Evolutionary conservation across 2,888 invertebrate species (phyloP).

Genomic region (Limnephilus auricula): DNA sequence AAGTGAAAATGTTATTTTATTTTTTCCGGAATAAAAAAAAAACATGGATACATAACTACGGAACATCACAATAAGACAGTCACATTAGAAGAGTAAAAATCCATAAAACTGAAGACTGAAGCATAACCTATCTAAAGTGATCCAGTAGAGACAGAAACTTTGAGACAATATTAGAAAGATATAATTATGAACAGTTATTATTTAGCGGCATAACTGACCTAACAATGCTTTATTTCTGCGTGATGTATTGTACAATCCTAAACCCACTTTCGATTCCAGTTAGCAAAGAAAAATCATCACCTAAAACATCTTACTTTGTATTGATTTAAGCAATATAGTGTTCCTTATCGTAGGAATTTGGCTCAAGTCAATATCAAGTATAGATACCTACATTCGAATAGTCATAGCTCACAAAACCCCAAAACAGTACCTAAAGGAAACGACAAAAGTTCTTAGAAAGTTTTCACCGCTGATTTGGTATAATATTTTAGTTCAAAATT

Average conservation of each 20-base stretch:
- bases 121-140: too few relatives aligned
- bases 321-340: not conserved
- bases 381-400: too few relatives aligned
- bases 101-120: too few relatives aligned
- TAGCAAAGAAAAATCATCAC: not conserved
- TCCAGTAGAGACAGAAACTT: too few relatives aligned
- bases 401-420: not conserved
- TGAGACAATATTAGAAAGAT: too few relatives aligned
- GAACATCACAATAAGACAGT: too few relatives aligned
- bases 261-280: not conserved
- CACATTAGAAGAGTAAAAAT: too few relatives aligned
- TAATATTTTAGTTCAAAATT: not conserved
- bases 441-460: too few relatives aligned
- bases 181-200: too few relatives aligned
- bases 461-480: not conserved
- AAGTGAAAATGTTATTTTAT: too few relatives aligned
- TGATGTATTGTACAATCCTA: not conserved
- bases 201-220: not conserved
- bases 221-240: not conserved
- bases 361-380: not conserved
- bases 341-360: not conserved
- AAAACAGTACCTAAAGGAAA: not conserved
- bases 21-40: too few relatives aligned
- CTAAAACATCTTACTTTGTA: not conserved
- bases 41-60: too few relatives aligned